Conservation (phyloP, 1,140 invertebrate genomes). For the Drosophila seguyi region DNA sequence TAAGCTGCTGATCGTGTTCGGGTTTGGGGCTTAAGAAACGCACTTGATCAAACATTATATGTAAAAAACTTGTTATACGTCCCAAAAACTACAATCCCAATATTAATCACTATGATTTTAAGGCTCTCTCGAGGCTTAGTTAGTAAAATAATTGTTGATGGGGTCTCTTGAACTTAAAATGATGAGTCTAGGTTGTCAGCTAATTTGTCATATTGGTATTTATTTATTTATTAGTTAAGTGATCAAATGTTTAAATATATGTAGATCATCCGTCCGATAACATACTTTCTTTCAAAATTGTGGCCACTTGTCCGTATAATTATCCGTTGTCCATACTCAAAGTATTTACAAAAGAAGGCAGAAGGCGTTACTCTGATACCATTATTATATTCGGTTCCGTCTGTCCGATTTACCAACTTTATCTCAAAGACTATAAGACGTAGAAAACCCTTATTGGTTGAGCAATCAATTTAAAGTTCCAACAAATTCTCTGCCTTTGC, state of each 20-base stretch:
- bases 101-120: neutral
- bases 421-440: neutral
- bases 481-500: too few relatives aligned
- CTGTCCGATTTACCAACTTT: neutral
- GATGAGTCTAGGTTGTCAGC: too few relatives aligned
- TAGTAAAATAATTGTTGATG: neutral
- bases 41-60: constrained; percentile 1
- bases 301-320: neutral
- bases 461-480: neutral
- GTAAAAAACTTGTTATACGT: neutral
- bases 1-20: neutral
- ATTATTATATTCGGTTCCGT: neutral
- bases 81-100: neutral
- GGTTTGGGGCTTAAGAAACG: constrained; percentile 2
- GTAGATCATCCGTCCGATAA: neutral
- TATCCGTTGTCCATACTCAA: neutral
- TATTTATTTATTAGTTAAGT: too few relatives aligned
- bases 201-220: too few relatives aligned
- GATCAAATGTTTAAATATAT: neutral
- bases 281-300: too few relatives aligned
- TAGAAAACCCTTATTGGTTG: neutral
- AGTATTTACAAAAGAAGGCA: too few relatives aligned
- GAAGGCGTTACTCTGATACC: neutral
- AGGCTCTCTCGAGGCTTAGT: neutral
- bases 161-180: neutral